Evolutionary conservation across 2,797 vertebrate genomes (phyloP).

Genomic region (Propithecus perrieri): DNA sequence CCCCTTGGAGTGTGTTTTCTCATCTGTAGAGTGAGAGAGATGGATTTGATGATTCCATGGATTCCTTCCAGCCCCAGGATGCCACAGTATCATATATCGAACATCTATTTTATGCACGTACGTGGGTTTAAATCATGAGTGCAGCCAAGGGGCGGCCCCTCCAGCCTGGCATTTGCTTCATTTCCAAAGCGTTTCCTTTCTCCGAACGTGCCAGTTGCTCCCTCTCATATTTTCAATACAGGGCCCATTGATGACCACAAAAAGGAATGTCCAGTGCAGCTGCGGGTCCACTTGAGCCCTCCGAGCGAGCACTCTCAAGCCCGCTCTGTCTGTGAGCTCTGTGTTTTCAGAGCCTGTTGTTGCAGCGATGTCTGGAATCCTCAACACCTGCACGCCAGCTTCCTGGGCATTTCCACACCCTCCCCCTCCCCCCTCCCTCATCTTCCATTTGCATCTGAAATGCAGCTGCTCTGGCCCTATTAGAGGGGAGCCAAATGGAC

Average conservation of each 20-base stretch:
- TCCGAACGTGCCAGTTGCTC: constrained; percentile 79
- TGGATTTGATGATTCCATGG: neutral
- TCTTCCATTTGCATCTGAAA: constrained; percentile 77
- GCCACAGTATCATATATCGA: neutral
- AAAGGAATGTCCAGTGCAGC: constrained; percentile 81
- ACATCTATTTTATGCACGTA: neutral
- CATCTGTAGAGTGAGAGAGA: neutral
- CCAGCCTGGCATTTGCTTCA: neutral
- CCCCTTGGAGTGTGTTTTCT: neutral
- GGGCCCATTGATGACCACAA: constrained; percentile 78
- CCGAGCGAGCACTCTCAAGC: constrained; percentile 65
- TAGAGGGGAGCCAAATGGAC: constrained; percentile 39
- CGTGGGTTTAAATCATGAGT: neutral
- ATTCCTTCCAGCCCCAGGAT: constrained; percentile 28
- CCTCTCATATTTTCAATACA: constrained; percentile 83
- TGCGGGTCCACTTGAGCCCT: constrained; percentile 68
- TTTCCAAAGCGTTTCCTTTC: constrained; percentile 79
- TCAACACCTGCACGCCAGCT: constrained; percentile 81
- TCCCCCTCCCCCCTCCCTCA: neutral
- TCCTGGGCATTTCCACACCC: constrained; percentile 73
- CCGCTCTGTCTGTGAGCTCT: constrained; percentile 65
- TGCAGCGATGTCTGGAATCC: constrained; percentile 80
- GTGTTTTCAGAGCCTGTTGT: constrained; percentile 54
- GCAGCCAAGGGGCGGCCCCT: neutral
- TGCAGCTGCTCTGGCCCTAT: constrained; percentile 77